Percentiles rank a stretch among this genome's conserved stretches.
These are phyloP conservation scores for Orthosia gracilis DNA, from an alignment of 2,888 invertebrate genomes.

Conservation along the genomic window DNA sequence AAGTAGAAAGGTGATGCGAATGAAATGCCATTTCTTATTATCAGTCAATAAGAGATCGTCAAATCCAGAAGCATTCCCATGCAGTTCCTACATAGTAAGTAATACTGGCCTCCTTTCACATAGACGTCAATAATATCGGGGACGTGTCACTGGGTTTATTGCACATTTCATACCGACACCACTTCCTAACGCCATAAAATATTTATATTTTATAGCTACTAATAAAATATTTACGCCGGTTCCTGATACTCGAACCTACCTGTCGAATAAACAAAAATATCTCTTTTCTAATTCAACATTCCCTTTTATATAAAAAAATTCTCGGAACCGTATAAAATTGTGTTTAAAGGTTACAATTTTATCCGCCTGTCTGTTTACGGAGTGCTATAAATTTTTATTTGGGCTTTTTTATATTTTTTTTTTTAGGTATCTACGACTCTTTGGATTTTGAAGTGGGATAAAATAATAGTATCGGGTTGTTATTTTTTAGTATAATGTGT, in stretches of 20 bases:
- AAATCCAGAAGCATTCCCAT: constrained; percentile 8
- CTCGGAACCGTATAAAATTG: constrained; percentile 41
- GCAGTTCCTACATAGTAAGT: constrained; percentile 31
- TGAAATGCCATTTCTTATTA: background rate
- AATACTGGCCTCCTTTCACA: background rate
- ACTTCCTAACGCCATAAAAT: constrained; percentile 69
- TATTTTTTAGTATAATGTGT: constrained; percentile 51
- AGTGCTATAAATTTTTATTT: constrained; percentile 56
- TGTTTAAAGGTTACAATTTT: constrained; percentile 55
- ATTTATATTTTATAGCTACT: constrained; percentile 72
- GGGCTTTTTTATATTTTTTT: constrained; percentile 35
- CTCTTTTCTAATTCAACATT: constrained; percentile 61
- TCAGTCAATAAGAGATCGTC: background rate
- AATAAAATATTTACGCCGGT: constrained; percentile 72
- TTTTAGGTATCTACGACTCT: constrained; percentile 13
- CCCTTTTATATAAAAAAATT: constrained; percentile 51
- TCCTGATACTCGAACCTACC: constrained; percentile 51
- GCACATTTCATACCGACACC: constrained; percentile 60
- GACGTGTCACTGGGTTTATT: constrained; percentile 63
- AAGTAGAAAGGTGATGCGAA: background rate
- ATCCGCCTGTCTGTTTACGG: constrained; percentile 36
- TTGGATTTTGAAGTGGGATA: constrained; percentile 37
- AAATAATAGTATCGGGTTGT: constrained; percentile 31
- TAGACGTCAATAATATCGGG: constrained; percentile 40
- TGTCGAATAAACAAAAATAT: constrained; percentile 66